Conservation (phyloP, 2,888 invertebrate genomes). For the Diogma glabrata region DNA sequence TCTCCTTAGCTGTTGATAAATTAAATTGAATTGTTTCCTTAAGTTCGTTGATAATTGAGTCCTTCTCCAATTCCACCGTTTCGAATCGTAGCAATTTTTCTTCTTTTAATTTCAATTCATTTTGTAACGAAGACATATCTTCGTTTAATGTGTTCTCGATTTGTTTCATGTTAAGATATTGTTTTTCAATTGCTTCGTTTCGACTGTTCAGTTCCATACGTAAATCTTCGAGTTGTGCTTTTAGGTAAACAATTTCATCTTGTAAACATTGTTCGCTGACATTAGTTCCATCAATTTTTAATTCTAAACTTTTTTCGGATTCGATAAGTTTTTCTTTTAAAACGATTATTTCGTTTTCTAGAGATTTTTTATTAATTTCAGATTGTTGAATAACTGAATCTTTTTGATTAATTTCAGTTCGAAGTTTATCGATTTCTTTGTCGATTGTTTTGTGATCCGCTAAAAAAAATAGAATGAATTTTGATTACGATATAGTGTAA, state of each 20-base stretch:
- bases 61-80: neutral
- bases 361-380: slow-evolving; percentile 23
- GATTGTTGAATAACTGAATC: slow-evolving; percentile 9
- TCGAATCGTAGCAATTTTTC: slow-evolving; percentile 9
- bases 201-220: slow-evolving; percentile 35
- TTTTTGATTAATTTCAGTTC: neutral
- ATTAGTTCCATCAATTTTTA: slow-evolving; percentile 5
- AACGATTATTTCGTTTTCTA: slow-evolving; percentile 19
- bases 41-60: neutral
- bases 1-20: slow-evolving; percentile 11
- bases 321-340: slow-evolving; percentile 10
- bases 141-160: slow-evolving; percentile 16
- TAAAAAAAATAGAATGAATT: too few relatives aligned
- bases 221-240: slow-evolving; percentile 37
- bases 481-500: too few relatives aligned
- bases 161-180: slow-evolving; percentile 29
- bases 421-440: slow-evolving; percentile 3
- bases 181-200: slow-evolving; percentile 23
- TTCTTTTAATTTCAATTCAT: slow-evolving; percentile 12
- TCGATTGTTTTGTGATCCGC: neutral
- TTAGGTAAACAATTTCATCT: slow-evolving; percentile 15
- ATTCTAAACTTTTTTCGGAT: slow-evolving; percentile 5
- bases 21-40: neutral
- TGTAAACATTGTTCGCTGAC: slow-evolving; percentile 10
- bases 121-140: slow-evolving; percentile 14